These are phyloP conservation scores for Nomada ruficornis DNA, from an alignment of 2,888 invertebrate species.

Conservation along the genomic window DNA sequence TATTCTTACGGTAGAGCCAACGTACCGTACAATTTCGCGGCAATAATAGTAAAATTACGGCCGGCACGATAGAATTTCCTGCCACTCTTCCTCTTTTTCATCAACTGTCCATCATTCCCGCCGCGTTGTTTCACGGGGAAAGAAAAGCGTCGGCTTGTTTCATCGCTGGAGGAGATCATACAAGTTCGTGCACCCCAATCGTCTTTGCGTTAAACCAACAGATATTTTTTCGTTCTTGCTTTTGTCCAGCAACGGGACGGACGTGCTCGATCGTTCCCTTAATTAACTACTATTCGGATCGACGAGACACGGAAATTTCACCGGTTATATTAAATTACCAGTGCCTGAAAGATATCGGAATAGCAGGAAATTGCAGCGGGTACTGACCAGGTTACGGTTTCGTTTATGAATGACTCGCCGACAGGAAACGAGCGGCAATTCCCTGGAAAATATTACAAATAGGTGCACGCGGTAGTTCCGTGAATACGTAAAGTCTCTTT, in stretches of 20 bases:
- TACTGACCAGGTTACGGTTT: slow-evolving; percentile 36
- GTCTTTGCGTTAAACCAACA: background rate
- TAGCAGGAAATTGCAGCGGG: slow-evolving; percentile 33
- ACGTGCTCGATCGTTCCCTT: background rate
- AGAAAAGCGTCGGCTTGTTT: background rate
- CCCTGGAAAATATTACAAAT: slow-evolving; percentile 17
- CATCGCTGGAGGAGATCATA: background rate
- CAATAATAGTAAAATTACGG: slow-evolving; percentile 45
- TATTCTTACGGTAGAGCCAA: slow-evolving; percentile 8
- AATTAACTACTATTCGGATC: slow-evolving; percentile 40
- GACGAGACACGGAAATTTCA: slow-evolving; percentile 54
- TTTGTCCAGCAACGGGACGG: background rate
- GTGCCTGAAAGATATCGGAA: slow-evolving; percentile 17
- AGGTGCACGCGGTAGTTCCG: background rate
- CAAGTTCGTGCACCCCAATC: background rate
- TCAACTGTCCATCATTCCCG: background rate
- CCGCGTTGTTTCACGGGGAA: background rate
- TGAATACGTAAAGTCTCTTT: slow-evolving; percentile 15
- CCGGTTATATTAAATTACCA: slow-evolving; percentile 32
- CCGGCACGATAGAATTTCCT: slow-evolving; percentile 20
- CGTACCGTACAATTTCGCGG: slow-evolving; percentile 43
- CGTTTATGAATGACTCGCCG: slow-evolving; percentile 25
- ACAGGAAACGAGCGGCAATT: slow-evolving; percentile 48
- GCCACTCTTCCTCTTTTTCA: background rate
- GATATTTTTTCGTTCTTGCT: too few species aligned